Percentiles rank a stretch among this genome's conserved stretches.
Conservation (phyloP, 2,888 invertebrate species). For the Lithophane semibrunnea region DNA sequence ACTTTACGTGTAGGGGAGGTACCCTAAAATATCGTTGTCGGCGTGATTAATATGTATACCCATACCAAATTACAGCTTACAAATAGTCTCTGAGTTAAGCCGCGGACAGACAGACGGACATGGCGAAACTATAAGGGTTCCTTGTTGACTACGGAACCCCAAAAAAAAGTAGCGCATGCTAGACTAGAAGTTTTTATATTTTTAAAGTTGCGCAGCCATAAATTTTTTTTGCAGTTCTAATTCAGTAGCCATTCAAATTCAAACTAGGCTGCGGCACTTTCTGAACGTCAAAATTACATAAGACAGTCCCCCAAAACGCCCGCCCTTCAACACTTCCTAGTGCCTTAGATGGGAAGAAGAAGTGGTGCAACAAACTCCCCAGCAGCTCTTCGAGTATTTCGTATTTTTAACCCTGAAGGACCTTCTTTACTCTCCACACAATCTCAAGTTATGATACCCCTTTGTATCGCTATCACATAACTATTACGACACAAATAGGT, state of each 20-base stretch:
- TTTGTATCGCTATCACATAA: conserved; percentile 27
- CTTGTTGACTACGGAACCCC: no score
- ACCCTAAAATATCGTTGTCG: no score
- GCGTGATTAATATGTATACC: no score
- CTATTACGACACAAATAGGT: conserved; percentile 21
- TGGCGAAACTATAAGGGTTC: no score
- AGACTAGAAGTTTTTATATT: background rate
- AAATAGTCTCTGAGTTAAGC: no score
- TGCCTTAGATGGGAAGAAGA: background rate
- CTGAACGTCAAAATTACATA: background rate
- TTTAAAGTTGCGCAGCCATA: background rate
- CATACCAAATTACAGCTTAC: no score
- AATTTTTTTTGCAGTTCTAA: background rate
- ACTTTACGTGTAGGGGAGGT: no score
- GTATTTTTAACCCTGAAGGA: background rate
- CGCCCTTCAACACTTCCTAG: background rate
- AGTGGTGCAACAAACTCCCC: background rate
- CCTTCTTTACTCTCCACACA: background rate
- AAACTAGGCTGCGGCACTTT: background rate
- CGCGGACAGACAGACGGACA: no score
- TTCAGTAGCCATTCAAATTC: background rate
- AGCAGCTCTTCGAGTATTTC: background rate
- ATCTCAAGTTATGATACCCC: conserved; percentile 18
- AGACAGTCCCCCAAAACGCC: background rate
- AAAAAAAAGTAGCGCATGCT: no score